Percentiles rank a stretch among this genome's conserved stretches.
Evolutionary conservation across 2,113 vertebrate species (phyloP).

Genomic region (Dromiciops gliroides): DNA sequence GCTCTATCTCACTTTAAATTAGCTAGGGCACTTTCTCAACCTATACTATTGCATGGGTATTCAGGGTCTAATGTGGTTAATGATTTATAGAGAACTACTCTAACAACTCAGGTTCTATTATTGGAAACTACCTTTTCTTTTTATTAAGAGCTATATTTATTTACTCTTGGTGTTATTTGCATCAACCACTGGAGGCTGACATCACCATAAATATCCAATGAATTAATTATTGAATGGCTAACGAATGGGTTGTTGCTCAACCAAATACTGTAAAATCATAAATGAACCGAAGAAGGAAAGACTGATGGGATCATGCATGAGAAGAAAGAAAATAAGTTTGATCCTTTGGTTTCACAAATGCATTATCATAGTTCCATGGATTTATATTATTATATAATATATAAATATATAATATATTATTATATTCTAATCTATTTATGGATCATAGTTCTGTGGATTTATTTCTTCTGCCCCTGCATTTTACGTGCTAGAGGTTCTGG

Average conservation of each 20-base stretch:
- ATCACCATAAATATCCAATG: not conserved
- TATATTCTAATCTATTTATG: too few species aligned
- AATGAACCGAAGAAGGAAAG: not conserved
- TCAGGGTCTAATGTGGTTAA: not conserved
- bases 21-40: not conserved
- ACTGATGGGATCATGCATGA: not conserved
- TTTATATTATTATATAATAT: too few species aligned
- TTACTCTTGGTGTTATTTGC: not conserved
- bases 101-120: too few species aligned
- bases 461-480: not conserved
- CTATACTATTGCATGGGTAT: not conserved
- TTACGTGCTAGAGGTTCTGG: not conserved
- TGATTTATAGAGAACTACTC: not conserved
- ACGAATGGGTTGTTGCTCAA: not conserved
- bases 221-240: not conserved
- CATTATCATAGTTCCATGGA: not conserved
- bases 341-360: not conserved
- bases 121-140: not conserved
- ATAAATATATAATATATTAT: too few species aligned
- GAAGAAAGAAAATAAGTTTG: not conserved
- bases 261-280: not conserved
- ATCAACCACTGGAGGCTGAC: not conserved
- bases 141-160: not conserved
- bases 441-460: not conserved
- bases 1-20: not conserved